Conservation (phyloP, 2,113 vertebrate genomes). For the Eurypyga helias region DNA sequence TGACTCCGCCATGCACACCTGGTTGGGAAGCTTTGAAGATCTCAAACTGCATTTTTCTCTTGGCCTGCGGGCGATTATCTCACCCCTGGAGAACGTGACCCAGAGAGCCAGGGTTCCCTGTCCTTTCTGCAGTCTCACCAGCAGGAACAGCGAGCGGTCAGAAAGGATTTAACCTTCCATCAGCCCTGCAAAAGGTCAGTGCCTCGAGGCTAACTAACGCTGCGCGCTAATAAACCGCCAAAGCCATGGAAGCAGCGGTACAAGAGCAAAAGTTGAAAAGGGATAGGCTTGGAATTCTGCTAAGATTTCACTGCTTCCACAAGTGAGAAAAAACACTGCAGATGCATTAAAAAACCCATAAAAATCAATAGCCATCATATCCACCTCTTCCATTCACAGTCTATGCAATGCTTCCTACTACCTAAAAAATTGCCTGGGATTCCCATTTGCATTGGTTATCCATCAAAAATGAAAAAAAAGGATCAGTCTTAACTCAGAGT, state of each 20-base stretch:
- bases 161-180: neutral
- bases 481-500: neutral
- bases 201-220: neutral
- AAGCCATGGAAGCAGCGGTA: neutral
- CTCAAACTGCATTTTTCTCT: neutral
- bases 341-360: neutral
- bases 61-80: neutral
- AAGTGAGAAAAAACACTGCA: neutral
- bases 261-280: neutral
- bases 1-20: constrained; percentile 26
- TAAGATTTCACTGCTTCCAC: neutral
- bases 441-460: neutral
- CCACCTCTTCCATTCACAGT: neutral
- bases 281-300: neutral
- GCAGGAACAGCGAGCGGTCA: neutral
- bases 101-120: neutral
- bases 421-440: neutral
- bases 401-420: neutral
- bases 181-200: neutral
- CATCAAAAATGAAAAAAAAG: neutral
- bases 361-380: neutral
- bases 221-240: neutral
- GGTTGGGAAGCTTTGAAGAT: neutral
- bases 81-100: neutral
- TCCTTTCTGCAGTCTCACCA: neutral